A percentile compares a stretch with the other conserved stretches of the same genome.
These are phyloP conservation scores for Gastrophryne carolinensis DNA, from an alignment of 2,797 vertebrate species.

Conservation along the genomic window DNA sequence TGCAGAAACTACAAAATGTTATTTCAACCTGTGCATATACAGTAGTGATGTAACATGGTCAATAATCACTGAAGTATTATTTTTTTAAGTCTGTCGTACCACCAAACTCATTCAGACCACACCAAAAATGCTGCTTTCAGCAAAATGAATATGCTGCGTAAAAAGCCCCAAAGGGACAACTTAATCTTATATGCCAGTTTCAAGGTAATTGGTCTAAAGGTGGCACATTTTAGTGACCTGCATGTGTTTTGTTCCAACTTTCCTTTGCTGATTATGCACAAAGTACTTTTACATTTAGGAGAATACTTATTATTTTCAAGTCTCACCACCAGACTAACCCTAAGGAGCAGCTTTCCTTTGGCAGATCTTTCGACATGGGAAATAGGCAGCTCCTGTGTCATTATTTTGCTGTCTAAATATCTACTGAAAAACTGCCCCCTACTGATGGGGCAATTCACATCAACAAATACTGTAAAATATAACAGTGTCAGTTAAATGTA, in stretches of 20 bases:
- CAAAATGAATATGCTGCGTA: slow-evolving; percentile 2
- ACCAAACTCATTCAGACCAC: neutral
- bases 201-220: slow-evolving; percentile 3
- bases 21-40: neutral
- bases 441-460: too few relatives aligned
- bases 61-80: slow-evolving; percentile 6
- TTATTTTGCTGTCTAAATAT: too few relatives aligned
- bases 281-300: too few relatives aligned
- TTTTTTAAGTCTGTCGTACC: neutral
- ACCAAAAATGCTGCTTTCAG: slow-evolving; percentile 19
- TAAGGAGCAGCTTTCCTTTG: too few relatives aligned
- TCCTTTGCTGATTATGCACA: neutral
- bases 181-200: neutral
- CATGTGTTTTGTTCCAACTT: neutral
- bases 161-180: slow-evolving; percentile 2
- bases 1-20: slow-evolving; percentile 2
- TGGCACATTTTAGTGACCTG: neutral
- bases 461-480: too few relatives aligned
- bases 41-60: neutral
- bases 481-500: too few relatives aligned
- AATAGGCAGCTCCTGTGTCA: too few relatives aligned
- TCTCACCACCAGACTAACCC: too few relatives aligned
- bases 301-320: too few relatives aligned
- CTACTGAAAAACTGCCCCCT: too few relatives aligned
- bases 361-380: too few relatives aligned